Base-by-base conservation (phyloP, 2,888 invertebrate genomes). In the Drosophila nr. perissopoda region DNA sequence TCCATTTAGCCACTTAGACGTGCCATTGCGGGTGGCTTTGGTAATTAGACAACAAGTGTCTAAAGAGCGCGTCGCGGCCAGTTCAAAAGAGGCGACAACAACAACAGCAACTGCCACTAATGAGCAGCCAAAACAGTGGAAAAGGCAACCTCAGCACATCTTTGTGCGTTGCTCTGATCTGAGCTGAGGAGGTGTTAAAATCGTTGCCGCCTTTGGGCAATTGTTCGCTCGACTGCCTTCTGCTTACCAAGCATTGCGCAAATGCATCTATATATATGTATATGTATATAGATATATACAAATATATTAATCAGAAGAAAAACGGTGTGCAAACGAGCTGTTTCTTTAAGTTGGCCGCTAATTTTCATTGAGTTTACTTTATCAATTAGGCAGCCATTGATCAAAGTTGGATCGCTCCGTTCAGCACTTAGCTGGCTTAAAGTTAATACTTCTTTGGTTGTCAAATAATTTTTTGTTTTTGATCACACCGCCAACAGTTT, bases 1-100 rank as follows among this genome's bases (percentile, higher is more conserved):
- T 45, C 31, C 45, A 58, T 29, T 45, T 21, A 48, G 65, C 38
- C 40, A 33, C 49, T 36, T 53, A 27, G 78, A 89, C 85, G 86
- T 85, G 88, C 70, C 75, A 81, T 85, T 81, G 86, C 88, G 88
- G 86, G 89, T 88, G 87, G 87, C 80, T 88, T 77, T 83, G 78
- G 87, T 83, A 90, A 87, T 87, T 87, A 87, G 87, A 86, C 73
- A 87, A 85, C 90, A 90, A 87, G 87, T 90, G 87, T 69, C 76
- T 80, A 73, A 73, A 80, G 72, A 66, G 69, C 66, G 66, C 69
- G 52, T 29, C 31, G 74, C 85, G 85, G 82, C 31, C 61, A 80
- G 73, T 83, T 87, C 87, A 87, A 87, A 89, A 64, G 82, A 38
- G 8, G 42, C 56, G 73, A 49, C 16, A 52, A 48, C 53, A 33